A percentile compares a stretch with the other conserved stretches of the same genome.
These are phyloP conservation scores for Gasterosteus aculeatus DNA, from an alignment of 2,113 vertebrate species.

Conservation along the genomic window DNA sequence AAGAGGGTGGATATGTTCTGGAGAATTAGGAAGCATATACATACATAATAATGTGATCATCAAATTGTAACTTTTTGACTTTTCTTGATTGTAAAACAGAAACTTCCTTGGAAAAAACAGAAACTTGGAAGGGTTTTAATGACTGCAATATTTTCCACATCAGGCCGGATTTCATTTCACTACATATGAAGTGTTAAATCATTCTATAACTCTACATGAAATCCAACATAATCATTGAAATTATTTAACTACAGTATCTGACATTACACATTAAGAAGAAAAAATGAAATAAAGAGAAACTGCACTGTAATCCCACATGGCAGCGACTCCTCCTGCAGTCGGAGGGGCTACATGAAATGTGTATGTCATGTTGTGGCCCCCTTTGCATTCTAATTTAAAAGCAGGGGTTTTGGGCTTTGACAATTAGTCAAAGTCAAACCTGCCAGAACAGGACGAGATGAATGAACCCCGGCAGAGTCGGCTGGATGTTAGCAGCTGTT, in stretches of 20 bases:
- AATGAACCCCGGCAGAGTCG: constrained; percentile 20
- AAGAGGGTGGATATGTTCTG: neutral
- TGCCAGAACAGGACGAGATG: constrained; percentile 69
- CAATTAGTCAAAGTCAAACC: constrained; percentile 52
- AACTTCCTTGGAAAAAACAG: neutral
- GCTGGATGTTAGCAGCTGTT: constrained; percentile 64
- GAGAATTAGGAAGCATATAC: neutral
- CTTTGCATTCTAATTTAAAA: constrained; percentile 3
- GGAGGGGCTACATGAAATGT: constrained; percentile 37
- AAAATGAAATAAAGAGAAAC: neutral
- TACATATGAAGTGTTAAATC: neutral
- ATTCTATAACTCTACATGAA: neutral
- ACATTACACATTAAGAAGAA: neutral
- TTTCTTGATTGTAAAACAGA: neutral
- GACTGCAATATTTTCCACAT: neutral
- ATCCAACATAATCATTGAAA: neutral
- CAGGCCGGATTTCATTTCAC: neutral
- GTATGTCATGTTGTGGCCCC: constrained; percentile 19
- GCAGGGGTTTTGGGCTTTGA: neutral
- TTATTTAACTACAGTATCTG: neutral
- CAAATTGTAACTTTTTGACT: neutral
- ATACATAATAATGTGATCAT: neutral
- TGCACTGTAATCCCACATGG: neutral
- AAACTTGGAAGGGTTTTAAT: neutral
- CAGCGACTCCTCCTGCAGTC: constrained; percentile 25